Evolutionary conservation across 1,140 invertebrate species (phyloP), one percentile per base, ranked within the genome.

Genomic region (Diplogasteroides magnus): DNA sequence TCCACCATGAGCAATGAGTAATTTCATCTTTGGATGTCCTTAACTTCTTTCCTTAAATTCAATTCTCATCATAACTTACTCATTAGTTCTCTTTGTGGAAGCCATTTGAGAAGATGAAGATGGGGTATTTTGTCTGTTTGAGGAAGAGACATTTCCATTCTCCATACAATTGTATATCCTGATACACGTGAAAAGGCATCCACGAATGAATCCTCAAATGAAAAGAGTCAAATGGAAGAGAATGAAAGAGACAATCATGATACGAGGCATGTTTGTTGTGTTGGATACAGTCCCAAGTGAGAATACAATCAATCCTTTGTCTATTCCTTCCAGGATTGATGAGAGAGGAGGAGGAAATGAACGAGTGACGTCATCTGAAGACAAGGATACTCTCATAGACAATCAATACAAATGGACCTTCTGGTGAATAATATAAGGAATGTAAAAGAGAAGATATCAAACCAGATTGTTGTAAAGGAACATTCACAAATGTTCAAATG

Each of bases 231-330:
- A n/a, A n/a, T n/a, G n/a, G n/a, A n/a, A n/a, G n/a, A n/a, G n/a
- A n/a, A n/a, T n/a, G n/a, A n/a, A n/a, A n/a, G n/a, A n/a, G n/a
- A 70, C 59, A 48, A 74, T 69, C 79, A 81, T 81, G 13, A 74
- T 61, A 0, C 31, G 13, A 23, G 80, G 80, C 80, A 82, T 82
- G 58, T 83, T 82, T 3, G 81, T 79, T 3, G 80, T 82, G 66
- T 82, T 82, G 23, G 80, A 83, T 2, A 82, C 81, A 37, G 80
- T 83, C n/a, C 80, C 80, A 55, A 82, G 56, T 19, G 80, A 82
- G 67, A 82, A 82, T 31, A 82, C 77, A 64, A 82, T 73, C 23
- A 83, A 48, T 58, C 78, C 78, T 63, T 82, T 77, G 19, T 75
- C 56, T 19, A 77, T 59, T 25, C 31, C 61, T 11, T 74, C 31